These are phyloP conservation scores for Heliconius cydno DNA, from an alignment of 2,888 invertebrate genomes.

Conservation along the genomic window DNA sequence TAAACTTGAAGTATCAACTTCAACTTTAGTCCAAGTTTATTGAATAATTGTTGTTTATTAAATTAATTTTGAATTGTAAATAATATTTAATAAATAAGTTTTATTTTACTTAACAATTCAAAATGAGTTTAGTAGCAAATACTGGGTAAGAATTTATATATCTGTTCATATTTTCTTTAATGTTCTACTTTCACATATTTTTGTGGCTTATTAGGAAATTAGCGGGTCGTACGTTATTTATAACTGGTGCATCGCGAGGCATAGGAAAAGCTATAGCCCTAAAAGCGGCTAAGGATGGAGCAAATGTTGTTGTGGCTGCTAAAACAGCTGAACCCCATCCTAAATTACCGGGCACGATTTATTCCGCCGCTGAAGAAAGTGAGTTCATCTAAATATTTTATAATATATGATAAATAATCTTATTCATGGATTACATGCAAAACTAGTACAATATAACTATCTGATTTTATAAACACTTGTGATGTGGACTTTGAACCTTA, in stretches of 20 bases:
- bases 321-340: slow-evolving; percentile 96
- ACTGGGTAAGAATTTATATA: slow-evolving; percentile 68
- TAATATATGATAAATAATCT: not conserved
- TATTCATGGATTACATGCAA: not conserved
- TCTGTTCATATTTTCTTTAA: slow-evolving; percentile 26
- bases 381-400: slow-evolving; percentile 56
- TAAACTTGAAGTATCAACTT: not conserved
- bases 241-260: slow-evolving; percentile 98
- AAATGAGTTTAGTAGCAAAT: slow-evolving; percentile 80
- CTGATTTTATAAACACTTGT: not conserved
- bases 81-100: not conserved
- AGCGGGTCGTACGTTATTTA: slow-evolving; percentile 95
- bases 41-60: not conserved
- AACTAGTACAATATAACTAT: not conserved
- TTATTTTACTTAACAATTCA: slow-evolving; percentile 41
- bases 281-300: slow-evolving; percentile 96
- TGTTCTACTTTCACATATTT: slow-evolving; percentile 47
- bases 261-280: slow-evolving; percentile 98
- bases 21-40: slow-evolving; percentile 3
- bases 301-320: slow-evolving; percentile 95
- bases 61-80: not conserved
- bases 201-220: slow-evolving; percentile 71
- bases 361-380: slow-evolving; percentile 95
- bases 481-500: slow-evolving; percentile 50
- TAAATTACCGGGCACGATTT: slow-evolving; percentile 96